Evolutionary conservation across 2,888 invertebrate species (phyloP).

Genomic region (Eupithecia centaureata): DNA sequence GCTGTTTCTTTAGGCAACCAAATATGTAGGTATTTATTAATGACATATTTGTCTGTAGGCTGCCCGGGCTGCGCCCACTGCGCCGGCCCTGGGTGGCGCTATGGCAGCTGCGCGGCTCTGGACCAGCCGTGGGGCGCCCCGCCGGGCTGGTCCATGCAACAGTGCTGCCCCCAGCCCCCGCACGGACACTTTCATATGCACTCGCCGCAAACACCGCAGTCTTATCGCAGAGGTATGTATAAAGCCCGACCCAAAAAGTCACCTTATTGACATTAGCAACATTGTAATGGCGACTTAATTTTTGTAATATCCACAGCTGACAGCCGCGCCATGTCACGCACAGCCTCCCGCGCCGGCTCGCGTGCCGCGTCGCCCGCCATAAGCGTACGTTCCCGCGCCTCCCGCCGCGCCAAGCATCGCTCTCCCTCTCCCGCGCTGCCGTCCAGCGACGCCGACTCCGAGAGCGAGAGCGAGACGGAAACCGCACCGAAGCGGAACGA

Average conservation of each 20-base stretch:
- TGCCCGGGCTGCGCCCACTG: slow-evolving; percentile 58
- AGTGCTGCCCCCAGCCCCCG: slow-evolving; percentile 53
- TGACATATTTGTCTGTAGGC: slow-evolving; percentile 31
- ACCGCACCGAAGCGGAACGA: slow-evolving; percentile 35
- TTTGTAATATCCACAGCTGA: slow-evolving; percentile 63
- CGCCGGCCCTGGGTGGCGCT: slow-evolving; percentile 66
- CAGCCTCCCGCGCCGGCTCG: slow-evolving; percentile 85
- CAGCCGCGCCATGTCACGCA: slow-evolving; percentile 74
- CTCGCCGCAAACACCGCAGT: slow-evolving; percentile 69
- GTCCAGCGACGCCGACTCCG: slow-evolving; percentile 86
- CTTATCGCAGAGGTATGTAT: slow-evolving; percentile 68
- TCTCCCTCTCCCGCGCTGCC: slow-evolving; percentile 75
- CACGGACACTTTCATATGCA: slow-evolving; percentile 57
- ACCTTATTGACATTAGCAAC: not conserved
- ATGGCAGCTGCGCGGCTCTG: slow-evolving; percentile 76
- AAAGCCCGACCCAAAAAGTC: not conserved
- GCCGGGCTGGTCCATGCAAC: slow-evolving; percentile 51
- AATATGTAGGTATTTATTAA: not conserved
- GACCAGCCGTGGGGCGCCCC: slow-evolving; percentile 64
- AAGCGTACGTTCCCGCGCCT: slow-evolving; percentile 88
- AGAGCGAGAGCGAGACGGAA: slow-evolving; percentile 73
- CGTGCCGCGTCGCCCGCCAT: slow-evolving; percentile 88
- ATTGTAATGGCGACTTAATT: no score
- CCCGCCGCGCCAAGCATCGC: slow-evolving; percentile 77
- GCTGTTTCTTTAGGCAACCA: not conserved